Evolutionary conservation across 2,888 invertebrate species (phyloP).

Genomic region (Thymelicus sylvestris): DNA sequence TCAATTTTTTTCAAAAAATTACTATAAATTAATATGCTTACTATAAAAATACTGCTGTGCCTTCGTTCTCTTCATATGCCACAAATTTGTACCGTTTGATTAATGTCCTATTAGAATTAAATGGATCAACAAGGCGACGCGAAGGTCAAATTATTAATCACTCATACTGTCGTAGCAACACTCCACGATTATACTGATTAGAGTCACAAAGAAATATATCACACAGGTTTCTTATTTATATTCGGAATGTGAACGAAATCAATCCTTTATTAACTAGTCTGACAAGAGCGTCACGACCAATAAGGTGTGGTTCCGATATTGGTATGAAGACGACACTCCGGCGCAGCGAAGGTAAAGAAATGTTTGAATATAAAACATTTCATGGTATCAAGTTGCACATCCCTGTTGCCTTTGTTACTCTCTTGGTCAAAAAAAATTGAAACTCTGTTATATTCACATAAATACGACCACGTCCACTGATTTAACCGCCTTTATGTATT

Average conservation of each 20-base stretch:
- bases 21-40: not conserved
- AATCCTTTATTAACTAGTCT: conserved; percentile 47
- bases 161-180: conserved; percentile 42
- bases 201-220: conserved; percentile 45
- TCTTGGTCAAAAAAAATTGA: not conserved
- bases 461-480: conserved; percentile 5
- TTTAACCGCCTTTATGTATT: not conserved
- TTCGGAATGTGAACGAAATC: conserved; percentile 43
- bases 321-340: conserved; percentile 41
- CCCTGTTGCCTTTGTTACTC: not conserved
- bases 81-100: conserved; percentile 43
- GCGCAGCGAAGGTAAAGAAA: conserved; percentile 39
- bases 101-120: conserved; percentile 20
- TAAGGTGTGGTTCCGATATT: conserved; percentile 42
- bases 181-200: conserved; percentile 44
- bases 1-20: not conserved
- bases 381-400: conserved; percentile 7
- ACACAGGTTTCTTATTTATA: conserved; percentile 49
- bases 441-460: conserved; percentile 11
- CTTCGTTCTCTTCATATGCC: conserved; percentile 41
- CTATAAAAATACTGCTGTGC: conserved; percentile 28
- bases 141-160: conserved; percentile 49
- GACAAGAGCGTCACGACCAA: conserved; percentile 46
- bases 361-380: conserved; percentile 34
- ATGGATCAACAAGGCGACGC: conserved; percentile 37